Conservation (phyloP, 2,797 vertebrate species). For the Apodemus agrarius region DNA sequence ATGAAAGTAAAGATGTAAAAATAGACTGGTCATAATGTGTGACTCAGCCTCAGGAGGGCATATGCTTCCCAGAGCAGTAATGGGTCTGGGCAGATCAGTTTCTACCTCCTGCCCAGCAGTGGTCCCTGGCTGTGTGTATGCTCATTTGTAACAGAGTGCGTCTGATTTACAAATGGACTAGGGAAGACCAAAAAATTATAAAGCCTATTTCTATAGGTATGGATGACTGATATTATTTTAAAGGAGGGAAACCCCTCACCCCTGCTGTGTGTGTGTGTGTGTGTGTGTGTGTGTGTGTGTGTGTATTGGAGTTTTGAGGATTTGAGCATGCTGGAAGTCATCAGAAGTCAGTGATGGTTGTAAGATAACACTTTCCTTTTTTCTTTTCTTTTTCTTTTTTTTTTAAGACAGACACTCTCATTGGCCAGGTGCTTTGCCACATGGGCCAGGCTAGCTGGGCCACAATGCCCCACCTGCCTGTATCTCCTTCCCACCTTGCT, state of each 20-base stretch:
- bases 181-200: neutral
- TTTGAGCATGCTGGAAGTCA: neutral
- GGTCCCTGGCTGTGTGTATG: neutral
- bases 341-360: neutral
- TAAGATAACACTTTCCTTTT: neutral
- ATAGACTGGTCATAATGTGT: conserved; percentile 66
- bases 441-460: neutral
- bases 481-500: neutral
- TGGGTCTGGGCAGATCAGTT: conserved; percentile 28
- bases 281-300: neutral
- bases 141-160: neutral
- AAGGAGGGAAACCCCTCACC: too few relatives aligned
- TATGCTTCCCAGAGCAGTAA: conserved; percentile 51
- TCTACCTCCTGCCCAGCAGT: neutral
- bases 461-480: neutral
- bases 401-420: neutral
- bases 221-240: neutral
- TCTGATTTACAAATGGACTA: neutral
- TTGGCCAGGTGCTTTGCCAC: neutral
- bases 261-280: neutral
- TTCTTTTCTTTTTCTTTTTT: neutral
- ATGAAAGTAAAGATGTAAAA: conserved; percentile 73
- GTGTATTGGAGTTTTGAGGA: neutral
- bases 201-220: neutral
- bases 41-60: conserved; percentile 58